Conservation (phyloP, 2,113 vertebrate genomes). For the Lagopus leucura region DNA sequence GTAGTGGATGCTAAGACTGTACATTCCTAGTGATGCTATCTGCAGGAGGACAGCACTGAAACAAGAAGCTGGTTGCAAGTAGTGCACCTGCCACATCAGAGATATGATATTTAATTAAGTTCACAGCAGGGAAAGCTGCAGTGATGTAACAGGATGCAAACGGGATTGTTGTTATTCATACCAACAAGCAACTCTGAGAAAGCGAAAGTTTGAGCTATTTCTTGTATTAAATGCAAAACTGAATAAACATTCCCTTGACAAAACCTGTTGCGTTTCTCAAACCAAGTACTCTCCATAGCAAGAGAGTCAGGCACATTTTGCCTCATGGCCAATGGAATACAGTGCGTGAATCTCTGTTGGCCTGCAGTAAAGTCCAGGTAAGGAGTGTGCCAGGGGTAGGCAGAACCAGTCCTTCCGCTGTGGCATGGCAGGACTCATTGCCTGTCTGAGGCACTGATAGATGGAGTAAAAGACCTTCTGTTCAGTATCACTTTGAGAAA, state of each 20-base stretch:
- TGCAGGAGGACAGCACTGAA: neutral
- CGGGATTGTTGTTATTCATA: neutral
- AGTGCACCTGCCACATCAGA: neutral
- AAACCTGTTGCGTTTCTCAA: neutral
- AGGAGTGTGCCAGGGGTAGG: fast-evolving
- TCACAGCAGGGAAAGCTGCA: neutral
- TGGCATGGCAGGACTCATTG: fast-evolving
- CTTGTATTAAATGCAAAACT: neutral
- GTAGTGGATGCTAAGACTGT: neutral
- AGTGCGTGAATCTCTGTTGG: neutral
- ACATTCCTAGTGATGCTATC: neutral
- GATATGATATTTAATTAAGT: neutral
- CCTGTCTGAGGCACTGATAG: neutral
- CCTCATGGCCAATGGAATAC: neutral
- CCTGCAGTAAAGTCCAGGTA: neutral
- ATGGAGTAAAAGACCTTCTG: neutral
- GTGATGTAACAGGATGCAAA: neutral
- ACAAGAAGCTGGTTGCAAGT: neutral
- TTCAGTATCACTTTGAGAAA: neutral
- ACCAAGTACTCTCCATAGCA: neutral
- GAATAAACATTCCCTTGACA: neutral
- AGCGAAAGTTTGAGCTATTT: neutral
- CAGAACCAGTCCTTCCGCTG: neutral
- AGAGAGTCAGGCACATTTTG: neutral
- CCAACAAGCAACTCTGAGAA: neutral